Evolutionary conservation across 1,140 invertebrate genomes (phyloP).

Genomic region (Gryllus bimaculatus): DNA sequence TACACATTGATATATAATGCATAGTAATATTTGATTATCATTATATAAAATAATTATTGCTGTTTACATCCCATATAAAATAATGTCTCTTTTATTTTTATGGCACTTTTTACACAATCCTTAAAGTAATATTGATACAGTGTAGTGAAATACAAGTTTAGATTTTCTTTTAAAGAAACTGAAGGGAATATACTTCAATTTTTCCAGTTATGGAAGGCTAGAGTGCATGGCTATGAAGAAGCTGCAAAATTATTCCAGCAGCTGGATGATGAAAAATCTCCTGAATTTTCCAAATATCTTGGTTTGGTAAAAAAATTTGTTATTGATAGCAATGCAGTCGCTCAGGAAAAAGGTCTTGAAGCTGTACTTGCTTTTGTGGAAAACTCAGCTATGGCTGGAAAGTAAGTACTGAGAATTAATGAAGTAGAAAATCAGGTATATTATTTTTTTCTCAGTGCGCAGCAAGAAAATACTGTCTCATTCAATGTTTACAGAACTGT

Average conservation of each 20-base stretch:
- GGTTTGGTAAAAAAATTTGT: conserved; percentile 94
- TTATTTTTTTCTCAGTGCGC: no score
- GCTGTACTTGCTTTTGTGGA: conserved; percentile 82
- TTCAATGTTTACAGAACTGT: conserved; percentile 55
- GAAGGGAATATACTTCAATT: conserved; percentile 17
- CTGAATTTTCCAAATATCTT: conserved; percentile 86
- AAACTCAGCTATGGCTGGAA: conserved; percentile 73
- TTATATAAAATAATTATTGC: no score
- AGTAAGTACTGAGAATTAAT: conserved; percentile 38
- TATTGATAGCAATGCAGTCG: conserved; percentile 84
- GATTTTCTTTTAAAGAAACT: neutral
- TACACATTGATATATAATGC: no score
- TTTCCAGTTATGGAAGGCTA: conserved; percentile 78
- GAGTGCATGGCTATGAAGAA: conserved; percentile 88
- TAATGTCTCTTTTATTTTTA: no score
- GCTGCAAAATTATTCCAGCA: conserved; percentile 77
- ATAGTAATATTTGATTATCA: no score
- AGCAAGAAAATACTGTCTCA: no score
- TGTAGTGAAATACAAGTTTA: no score
- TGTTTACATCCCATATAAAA: no score
- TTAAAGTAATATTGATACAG: no score
- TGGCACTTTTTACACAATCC: no score
- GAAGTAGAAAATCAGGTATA: no score
- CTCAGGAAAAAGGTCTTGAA: conserved; percentile 93
- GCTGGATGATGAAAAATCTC: conserved; percentile 83